phyloP scores from a whole-genome alignment of 2,888 invertebrate genomes.

The Ormyrus thymus region DNA sequence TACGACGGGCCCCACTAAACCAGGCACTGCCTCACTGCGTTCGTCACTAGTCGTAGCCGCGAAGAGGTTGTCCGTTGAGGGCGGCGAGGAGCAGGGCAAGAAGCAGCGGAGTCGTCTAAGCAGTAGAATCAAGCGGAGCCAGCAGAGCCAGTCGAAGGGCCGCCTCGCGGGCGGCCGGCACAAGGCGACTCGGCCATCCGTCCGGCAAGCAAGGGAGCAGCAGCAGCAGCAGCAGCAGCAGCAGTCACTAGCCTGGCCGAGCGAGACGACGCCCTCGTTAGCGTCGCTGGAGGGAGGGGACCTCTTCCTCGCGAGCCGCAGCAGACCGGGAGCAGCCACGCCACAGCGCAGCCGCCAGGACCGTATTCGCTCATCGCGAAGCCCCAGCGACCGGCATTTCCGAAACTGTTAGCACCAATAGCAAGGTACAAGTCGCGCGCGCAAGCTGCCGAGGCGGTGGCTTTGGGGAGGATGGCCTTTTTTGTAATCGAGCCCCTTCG shows the following conservation, averaged over 20 bases:
- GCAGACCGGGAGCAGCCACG: conserved; percentile 22
- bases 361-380: conserved; percentile 60
- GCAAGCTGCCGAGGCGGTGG: no score
- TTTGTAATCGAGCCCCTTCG: no score
- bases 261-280: conserved; percentile 17
- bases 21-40: conserved; percentile 79
- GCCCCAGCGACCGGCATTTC: conserved; percentile 71
- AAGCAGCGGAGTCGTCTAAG: conserved; percentile 40
- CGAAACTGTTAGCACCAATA: conserved; percentile 75
- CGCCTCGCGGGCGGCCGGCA: conserved; percentile 41
- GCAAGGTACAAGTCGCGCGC: conserved; percentile 64
- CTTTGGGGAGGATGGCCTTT: no score
- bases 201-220: conserved; percentile 41
- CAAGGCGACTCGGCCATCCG: conserved; percentile 48
- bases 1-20: conserved; percentile 82
- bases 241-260: conserved; percentile 41
- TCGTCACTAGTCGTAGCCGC: conserved; percentile 74
- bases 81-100: conserved; percentile 51
- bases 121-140: conserved; percentile 13
- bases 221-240: conserved; percentile 36
- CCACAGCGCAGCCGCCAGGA: conserved; percentile 37
- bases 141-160: conserved; percentile 58
- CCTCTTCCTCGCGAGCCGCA: conserved; percentile 21
- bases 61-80: conserved; percentile 27
- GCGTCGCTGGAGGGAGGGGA: conserved; percentile 34